These are phyloP conservation scores for Megalopta genalis DNA, from an alignment of 1,140 invertebrate genomes.

Conservation along the genomic window DNA sequence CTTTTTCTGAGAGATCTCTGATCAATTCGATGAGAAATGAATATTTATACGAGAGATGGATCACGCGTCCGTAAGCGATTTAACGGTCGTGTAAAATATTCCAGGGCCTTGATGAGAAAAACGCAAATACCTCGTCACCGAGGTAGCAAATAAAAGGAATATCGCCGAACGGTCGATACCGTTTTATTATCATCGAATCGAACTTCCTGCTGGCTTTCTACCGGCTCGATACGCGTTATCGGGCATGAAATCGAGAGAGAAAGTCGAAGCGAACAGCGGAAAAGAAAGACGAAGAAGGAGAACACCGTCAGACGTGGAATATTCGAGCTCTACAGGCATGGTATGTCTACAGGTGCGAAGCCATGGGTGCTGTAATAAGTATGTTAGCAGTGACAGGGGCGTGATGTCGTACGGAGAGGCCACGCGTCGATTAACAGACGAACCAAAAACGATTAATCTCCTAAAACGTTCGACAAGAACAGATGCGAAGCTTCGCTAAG, in stretches of 20 bases:
- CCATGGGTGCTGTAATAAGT: conserved; percentile 23
- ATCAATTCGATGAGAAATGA: no score
- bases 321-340: conserved; percentile 29
- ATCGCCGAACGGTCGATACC: not conserved
- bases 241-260: conserved; percentile 44
- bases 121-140: not conserved
- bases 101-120: not conserved
- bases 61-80: not conserved
- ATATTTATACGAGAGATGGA: no score
- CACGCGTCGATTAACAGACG: not conserved
- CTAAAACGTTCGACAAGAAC: no score
- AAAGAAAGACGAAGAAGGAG: conserved; percentile 27
- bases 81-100: not conserved
- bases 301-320: conserved; percentile 38
- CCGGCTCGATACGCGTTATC: conserved; percentile 34
- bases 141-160: not conserved
- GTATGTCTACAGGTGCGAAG: conserved; percentile 32
- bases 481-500: no score
- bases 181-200: conserved; percentile 21
- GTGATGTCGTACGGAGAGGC: not conserved
- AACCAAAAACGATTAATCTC: no score
- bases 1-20: no score
- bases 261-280: conserved; percentile 5
- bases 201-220: conserved; percentile 42
- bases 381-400: conserved; percentile 11